Base-by-base conservation (phyloP, 37 sponge, comb jelly and placozoan genomes). In the Amphimedon queenslandica region DNA sequence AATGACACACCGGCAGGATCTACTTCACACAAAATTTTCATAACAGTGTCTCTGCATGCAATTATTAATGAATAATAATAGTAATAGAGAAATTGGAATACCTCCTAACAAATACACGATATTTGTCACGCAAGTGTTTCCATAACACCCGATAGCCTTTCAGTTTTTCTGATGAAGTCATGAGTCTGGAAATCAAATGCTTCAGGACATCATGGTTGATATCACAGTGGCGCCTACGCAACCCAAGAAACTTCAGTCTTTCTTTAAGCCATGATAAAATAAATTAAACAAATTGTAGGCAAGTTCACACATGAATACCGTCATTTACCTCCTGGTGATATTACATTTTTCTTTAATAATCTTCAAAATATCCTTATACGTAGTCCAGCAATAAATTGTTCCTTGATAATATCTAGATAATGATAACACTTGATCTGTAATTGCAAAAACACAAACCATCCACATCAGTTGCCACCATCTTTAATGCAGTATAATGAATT, bases 11-110 rank as follows among this genome's bases (percentile, higher is more conserved):
- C 78, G 32, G 28, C 60, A 57, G 78, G 70, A 56, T 78, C 78
- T 29, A 69, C 37, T 16, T 37, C 28, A 27, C 29, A 55, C 58
- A 78, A 34, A 34, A 78, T 23, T 33, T 6, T 55, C 78, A 78
- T 78, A 55, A 78, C 60, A 55, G 78, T 78, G 37, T 67, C 69
- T 55, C 78, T 78, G 56, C 20, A 53, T 20, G n/a, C n/a, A n/a
- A n/a, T n/a, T n/a, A n/a, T n/a, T n/a, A n/a, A n/a, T n/a, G n/a
- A n/a, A n/a, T n/a, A n/a, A n/a, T n/a, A n/a, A n/a, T n/a, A n/a
- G n/a, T n/a, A n/a, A n/a, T n/a, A n/a, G n/a, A n/a, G n/a, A n/a
- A n/a, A 47, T 47, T 18, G 8, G 13, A 47, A 47, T 47, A 47
- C 53, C 53, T 47, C 53, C 53, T 47, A 8, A 47, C 53, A 47